Base-by-base conservation (phyloP, 64 coral and sea anemone species). In the Montipora capricornis region DNA sequence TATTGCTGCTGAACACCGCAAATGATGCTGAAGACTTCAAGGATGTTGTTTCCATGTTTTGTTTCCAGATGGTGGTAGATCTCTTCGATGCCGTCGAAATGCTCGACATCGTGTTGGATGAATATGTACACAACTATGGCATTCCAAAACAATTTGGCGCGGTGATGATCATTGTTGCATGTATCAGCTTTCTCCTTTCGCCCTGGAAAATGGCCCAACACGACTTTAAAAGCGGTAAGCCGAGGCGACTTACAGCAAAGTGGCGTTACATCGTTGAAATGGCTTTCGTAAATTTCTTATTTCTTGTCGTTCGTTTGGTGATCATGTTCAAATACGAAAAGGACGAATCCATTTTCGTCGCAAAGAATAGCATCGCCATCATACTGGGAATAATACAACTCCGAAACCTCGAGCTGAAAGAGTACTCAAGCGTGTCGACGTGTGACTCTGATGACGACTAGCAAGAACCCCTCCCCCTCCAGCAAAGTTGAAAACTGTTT, bases 291-390 rank as follows among this genome's bases (percentile, higher is more conserved):
- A 98, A 98, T 53, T 37, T 76, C 0, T 29, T 58, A 1, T 94
- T 98, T 55, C 22, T 95, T 17, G 29, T 94, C 3, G 64, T 95
- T 69, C 93, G 96, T 51, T 57, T 89, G 5, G 44, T 90, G 13
- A 20, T 95, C 4, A 64, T 89, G 64, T 19, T 81, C 9, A n/a
- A 76, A 8, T 88, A 94, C 67, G 69, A 78, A 1, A 90, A 94
- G 15, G 64, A 90, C 26, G 88, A 78, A 6, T 77, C 95, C 4
- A 91, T 97, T 8, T 98, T 94, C 47, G 80, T 94, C 49, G 80
- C 84, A 15, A 98, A 98, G 29, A 98, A 98, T 51, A 47, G 76
- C 2, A 92, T 97, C 44, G 59, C 49, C 2, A 94, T 94, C 13
- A 12, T 64, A 12, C 61, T 64, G 10, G 4, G 10, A 7, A 55